Evolutionary conservation across 2,113 vertebrate genomes (phyloP), one percentile per base, ranked within the genome.

Genomic region (Limnothrissa miodon): DNA sequence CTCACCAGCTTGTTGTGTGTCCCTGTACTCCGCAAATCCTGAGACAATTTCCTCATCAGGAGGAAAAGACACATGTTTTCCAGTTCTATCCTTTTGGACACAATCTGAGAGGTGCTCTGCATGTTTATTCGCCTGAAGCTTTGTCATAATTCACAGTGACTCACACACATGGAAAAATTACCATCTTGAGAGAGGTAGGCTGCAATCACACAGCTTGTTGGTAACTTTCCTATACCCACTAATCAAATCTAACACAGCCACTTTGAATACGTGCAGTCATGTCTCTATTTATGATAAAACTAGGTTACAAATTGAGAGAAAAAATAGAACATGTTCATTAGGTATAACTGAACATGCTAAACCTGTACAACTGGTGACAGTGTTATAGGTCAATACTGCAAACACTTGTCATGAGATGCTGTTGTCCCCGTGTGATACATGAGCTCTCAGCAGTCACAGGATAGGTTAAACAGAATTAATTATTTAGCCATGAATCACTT

Each of bases 11-110:
- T 78, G 87, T 39, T 78, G 85, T 15, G 79, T 4, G 39, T 88
- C 83, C 66, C 79, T 86, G 87, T 81, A 87, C 78, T 95, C 93
- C 5, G 91, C 91, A 84, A 93, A 93, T 25, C 91, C 90, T 0
- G 92, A 94, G 29, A 95, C 93, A 9, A 95, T 94, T 80, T 92
- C 86, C 36, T 91, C 93, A 45, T 94, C 94, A 0, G 93, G 91
- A 15, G 94, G 93, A 82, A 95, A 95, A 17, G 93, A 92, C 84
- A 95, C 94, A 44, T 44, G 93, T 85, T 93, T 95, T 21, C 81
- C 88, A 44, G 78, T 85, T 86, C 89, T 90, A 21, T 74, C 78
- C 51, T 90, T 89, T 81, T 85, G 92, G 80, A 86, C 85, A 17
- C 39, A 56, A 80, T 70, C 82, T 45, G 62, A 33, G 19, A 56